phyloP scores from a whole-genome alignment of 2,888 invertebrate species.

The Coenonympha arcania region DNA sequence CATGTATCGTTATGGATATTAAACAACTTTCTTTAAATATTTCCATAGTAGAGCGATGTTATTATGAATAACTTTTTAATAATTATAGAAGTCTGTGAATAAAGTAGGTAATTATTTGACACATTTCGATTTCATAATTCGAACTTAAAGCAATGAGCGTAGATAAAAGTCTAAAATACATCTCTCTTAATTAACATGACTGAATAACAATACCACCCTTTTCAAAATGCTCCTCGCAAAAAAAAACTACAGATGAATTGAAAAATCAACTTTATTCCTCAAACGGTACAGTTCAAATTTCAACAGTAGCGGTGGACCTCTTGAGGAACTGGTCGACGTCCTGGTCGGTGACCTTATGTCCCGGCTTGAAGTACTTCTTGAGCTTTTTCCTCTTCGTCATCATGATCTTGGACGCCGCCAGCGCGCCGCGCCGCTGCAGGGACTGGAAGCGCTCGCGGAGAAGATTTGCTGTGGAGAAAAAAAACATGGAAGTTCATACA shows the following conservation, averaged over 20 bases:
- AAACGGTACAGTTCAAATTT: neutral
- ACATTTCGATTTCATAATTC: too few relatives aligned
- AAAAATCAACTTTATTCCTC: conserved; percentile 4
- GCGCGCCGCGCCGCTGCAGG: conserved; percentile 91
- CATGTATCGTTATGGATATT: too few relatives aligned
- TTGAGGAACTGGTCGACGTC: conserved; percentile 56
- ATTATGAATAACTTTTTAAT: too few relatives aligned
- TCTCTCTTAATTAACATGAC: too few relatives aligned
- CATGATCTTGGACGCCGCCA: conserved; percentile 81
- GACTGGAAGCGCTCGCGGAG: conserved; percentile 89
- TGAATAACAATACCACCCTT: too few relatives aligned
- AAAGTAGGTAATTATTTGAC: too few relatives aligned
- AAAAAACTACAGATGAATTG: neutral
- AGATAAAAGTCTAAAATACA: too few relatives aligned
- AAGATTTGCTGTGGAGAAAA: conserved; percentile 75
- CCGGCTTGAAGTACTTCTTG: conserved; percentile 80
- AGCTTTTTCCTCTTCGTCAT: conserved; percentile 79
- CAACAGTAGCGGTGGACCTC: conserved; percentile 12
- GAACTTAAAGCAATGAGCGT: too few relatives aligned
- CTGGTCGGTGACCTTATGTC: conserved; percentile 71
- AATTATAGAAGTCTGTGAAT: too few relatives aligned
- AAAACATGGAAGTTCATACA: neutral
- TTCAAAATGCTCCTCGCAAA: too few relatives aligned
- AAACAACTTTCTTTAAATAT: too few relatives aligned
- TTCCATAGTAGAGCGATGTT: too few relatives aligned